Conservation (phyloP, 2,797 vertebrate genomes). For the Sebastes hopkinsi region DNA sequence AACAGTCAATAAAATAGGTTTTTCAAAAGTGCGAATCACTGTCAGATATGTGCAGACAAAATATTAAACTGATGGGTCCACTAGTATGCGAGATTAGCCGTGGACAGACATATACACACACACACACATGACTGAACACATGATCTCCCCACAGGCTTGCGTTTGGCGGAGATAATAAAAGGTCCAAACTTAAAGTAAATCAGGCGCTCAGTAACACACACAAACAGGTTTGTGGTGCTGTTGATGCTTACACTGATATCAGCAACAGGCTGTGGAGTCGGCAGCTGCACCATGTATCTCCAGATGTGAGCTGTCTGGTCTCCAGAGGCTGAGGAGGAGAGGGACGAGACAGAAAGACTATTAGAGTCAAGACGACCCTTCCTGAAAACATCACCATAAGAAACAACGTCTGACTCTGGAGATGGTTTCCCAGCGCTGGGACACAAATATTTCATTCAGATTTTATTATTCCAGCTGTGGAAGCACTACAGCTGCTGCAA, state of each 20-base stretch:
- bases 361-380: neutral
- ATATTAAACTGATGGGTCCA: too few relatives aligned
- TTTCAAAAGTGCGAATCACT: too few relatives aligned
- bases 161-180: too few relatives aligned
- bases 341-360: neutral
- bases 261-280: constrained; percentile 88
- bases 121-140: too few relatives aligned
- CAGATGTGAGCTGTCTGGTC: constrained; percentile 99
- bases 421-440: too few relatives aligned
- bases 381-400: neutral
- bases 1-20: too few relatives aligned
- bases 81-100: too few relatives aligned
- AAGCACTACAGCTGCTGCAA: neutral
- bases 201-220: neutral
- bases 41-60: too few relatives aligned
- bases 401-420: neutral
- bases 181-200: neutral
- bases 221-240: neutral
- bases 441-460: neutral
- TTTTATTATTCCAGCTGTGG: neutral
- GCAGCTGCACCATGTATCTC: constrained; percentile 96
- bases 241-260: constrained; percentile 90
- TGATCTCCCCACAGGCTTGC: too few relatives aligned
- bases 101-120: too few relatives aligned
- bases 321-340: constrained; percentile 88